Evolutionary conservation across 2,888 invertebrate species (phyloP).

Genomic region (Lacanobia oleracea): DNA sequence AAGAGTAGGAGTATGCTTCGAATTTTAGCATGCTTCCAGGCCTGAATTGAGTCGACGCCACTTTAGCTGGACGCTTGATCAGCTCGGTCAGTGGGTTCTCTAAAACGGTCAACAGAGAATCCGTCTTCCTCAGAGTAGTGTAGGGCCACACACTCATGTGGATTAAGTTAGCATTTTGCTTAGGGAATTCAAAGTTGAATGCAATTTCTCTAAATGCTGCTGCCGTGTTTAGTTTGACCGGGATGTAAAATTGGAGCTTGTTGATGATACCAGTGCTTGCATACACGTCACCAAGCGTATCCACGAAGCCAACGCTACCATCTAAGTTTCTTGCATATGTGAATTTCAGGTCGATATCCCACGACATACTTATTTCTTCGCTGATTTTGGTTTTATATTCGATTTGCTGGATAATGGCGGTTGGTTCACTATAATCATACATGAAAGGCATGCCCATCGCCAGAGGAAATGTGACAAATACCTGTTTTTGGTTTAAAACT

Average conservation of each 20-base stretch:
- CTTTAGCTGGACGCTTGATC: constrained; percentile 77
- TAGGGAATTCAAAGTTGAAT: constrained; percentile 84
- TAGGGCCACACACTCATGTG: constrained; percentile 92
- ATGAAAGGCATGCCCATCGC: constrained; percentile 93
- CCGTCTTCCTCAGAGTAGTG: constrained; percentile 90
- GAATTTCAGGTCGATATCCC: constrained; percentile 75
- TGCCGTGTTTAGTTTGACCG: constrained; percentile 88
- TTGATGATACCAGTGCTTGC: constrained; percentile 91
- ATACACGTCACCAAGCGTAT: constrained; percentile 91
- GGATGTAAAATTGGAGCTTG: constrained; percentile 90
- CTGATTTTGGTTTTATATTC: too few relatives aligned
- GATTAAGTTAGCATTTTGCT: constrained; percentile 87
- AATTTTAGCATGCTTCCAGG: constrained; percentile 66
- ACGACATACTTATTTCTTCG: not conserved
- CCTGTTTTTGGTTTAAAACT: constrained; percentile 89
- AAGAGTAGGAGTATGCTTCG: constrained; percentile 88
- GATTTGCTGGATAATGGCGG: constrained; percentile 62
- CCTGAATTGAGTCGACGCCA: constrained; percentile 56
- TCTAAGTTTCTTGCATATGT: constrained; percentile 90
- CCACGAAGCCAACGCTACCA: constrained; percentile 91
- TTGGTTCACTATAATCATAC: constrained; percentile 91
- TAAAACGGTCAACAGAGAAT: constrained; percentile 87
- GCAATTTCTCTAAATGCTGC: constrained; percentile 73
- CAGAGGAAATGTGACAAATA: constrained; percentile 92
- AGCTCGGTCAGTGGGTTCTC: constrained; percentile 85